Base-by-base conservation (phyloP, 2,888 invertebrate genomes). In the Xestia c-nigrum region DNA sequence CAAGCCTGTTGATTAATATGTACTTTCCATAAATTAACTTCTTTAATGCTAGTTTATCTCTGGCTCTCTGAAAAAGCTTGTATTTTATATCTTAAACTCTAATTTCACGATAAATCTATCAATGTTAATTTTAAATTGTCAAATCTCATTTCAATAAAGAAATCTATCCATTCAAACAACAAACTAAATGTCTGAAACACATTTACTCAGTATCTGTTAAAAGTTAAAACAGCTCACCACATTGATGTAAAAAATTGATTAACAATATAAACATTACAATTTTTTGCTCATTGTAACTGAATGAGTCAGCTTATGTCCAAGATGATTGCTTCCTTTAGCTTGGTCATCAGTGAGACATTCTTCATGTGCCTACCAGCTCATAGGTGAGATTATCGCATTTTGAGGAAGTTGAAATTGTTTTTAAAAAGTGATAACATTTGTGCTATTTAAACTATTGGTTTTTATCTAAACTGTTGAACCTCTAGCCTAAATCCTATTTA, bases 301-400 rank as follows among this genome's bases (percentile, higher is more conserved):
- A 87, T 90, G 90, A 90, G 85, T 89, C 89, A 88, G 80, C 79
- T 80, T 87, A 78, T 86, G 78, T 84, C 72, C 77, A 76, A 89
- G 89, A 87, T 85, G 86, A 90, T 88, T 90, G 86, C 89, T 91
- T 91, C 90, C 90, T 91, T 84, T 84, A 80, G 84, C 80, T 87
- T 83, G 83, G 88, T 90, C 89, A 90, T 88, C 87, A 83, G 84
- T 86, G 85, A 88, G 76, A 84, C 87, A 85, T 77, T 77, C 64
- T 81, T 76, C 50, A 68, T 76, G 76, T 74, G 76, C 69, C 76
- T 84, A 71, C 67, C 78, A 83, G 65, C 82, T 70, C 63, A 74
- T 80, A 77, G 63, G 74, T 69, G 46, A 75, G 71, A 80, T 86
- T 82, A 67, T 78, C 75, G 71, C 50, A 31, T 52, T 80, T 69